Base-by-base conservation (phyloP, 2,113 vertebrate species). In the Tautogolabrus adspersus region DNA sequence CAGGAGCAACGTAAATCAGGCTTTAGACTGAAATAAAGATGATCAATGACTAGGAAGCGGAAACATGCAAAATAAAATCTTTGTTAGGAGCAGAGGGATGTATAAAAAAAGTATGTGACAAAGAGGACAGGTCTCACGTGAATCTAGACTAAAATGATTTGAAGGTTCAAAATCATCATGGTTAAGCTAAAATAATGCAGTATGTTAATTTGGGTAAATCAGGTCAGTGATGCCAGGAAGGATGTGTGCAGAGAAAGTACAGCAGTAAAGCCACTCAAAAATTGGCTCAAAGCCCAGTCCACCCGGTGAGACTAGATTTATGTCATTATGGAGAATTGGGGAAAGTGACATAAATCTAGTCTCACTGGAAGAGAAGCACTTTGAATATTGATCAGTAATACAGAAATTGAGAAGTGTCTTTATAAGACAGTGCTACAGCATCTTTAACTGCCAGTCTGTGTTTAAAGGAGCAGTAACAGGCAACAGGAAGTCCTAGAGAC, bases 381-480 rank as follows among this genome's bases (percentile, higher is more conserved):
- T 64, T 22, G 16, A 57, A 47, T 23, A 54, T n/a, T 34, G n/a
- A 72, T 66, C 8, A n/a, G 46, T 51, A 22, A 47, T 8, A 13
- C 5, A 11, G 19, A 42, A n/a, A 66, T 16, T 38, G 4, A 38
- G 23, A 52, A 54, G 38, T 60, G 37, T 47, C 38, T 67, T 13
- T 55, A 59, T 15, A 19, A 51, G 1, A 22, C 63, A 30, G 54
- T 49, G 64, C 71, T 16, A 13, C 30, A 23, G 54, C 58, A 26
- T 55, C 30, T 55, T 49, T 40, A 47, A 34, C 23, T 23, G 9
- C n/a, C 12, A 46, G 47, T 52, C 56, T 26, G 3, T 63, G 51
- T 75, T 37, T 54, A 46, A 56, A 63, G 37, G 26, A 67, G 67
- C 67, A 10, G 16, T 55, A 63, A 44, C 46, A 49, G 46, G 47